phyloP scores from a whole-genome alignment of 2,113 vertebrate genomes.

The Lophura nycthemera region DNA sequence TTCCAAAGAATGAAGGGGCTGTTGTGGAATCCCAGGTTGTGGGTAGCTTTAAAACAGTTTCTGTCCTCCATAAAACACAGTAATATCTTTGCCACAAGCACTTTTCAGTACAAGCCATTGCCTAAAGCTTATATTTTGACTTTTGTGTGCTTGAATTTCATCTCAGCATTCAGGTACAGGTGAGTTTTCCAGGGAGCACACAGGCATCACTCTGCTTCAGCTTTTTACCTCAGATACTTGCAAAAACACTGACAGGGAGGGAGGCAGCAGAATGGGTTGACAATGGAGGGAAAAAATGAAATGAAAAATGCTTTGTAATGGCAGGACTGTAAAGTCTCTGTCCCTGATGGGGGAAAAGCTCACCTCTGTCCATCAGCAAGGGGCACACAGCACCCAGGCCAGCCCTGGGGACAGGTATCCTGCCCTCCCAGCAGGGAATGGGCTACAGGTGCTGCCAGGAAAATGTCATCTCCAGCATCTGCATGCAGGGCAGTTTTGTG shows the following conservation, averaged over 20 bases:
- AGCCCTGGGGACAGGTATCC: fast-evolving
- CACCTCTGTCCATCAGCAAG: background rate
- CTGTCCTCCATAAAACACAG: background rate
- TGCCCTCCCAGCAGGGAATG: fast-evolving
- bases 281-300: background rate
- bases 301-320: background rate
- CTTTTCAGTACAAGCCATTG: background rate
- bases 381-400: fast-evolving
- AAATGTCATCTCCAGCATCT: background rate
- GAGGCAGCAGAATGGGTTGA: background rate
- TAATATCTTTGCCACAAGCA: background rate
- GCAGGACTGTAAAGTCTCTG: background rate
- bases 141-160: background rate
- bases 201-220: background rate
- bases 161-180: background rate
- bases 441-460: background rate
- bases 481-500: background rate
- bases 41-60: background rate
- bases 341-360: fast-evolving
- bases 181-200: background rate
- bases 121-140: background rate
- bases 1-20: background rate
- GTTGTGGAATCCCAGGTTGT: fast-evolving
- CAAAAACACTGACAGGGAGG: background rate
- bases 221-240: background rate